Conservation (phyloP, 2,888 invertebrate genomes). For the Dyspetes luteomarginatus region DNA sequence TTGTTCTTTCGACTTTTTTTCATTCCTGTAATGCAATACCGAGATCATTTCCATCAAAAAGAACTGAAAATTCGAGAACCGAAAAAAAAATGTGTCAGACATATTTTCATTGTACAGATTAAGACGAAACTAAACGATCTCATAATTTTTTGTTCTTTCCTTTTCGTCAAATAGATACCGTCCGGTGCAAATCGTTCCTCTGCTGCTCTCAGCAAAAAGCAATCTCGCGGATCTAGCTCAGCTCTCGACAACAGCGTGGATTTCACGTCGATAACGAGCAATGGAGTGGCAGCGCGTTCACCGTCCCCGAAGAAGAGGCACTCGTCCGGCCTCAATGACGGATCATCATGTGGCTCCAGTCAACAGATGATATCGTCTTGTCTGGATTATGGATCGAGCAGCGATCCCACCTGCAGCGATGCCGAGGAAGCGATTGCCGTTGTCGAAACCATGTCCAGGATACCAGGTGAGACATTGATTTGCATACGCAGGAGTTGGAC, state of each 20-base stretch:
- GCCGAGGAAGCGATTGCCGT: slow-evolving; percentile 81
- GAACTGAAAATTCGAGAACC: neutral
- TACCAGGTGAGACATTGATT: slow-evolving; percentile 74
- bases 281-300: slow-evolving; percentile 77
- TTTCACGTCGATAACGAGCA: slow-evolving; percentile 77
- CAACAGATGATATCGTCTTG: slow-evolving; percentile 71
- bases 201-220: slow-evolving; percentile 74
- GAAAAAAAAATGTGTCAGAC: slow-evolving; percentile 10
- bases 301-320: slow-evolving; percentile 78
- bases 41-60: neutral
- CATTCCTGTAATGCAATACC: neutral
- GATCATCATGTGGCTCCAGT: slow-evolving; percentile 72
- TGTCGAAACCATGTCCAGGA: slow-evolving; percentile 77
- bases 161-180: slow-evolving; percentile 61
- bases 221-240: slow-evolving; percentile 41
- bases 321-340: slow-evolving; percentile 75
- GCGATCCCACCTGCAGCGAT: slow-evolving; percentile 80
- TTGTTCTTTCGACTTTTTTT: neutral
- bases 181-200: slow-evolving; percentile 74
- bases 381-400: slow-evolving; percentile 77
- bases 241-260: slow-evolving; percentile 72
- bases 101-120: neutral
- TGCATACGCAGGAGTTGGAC: neutral
- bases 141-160: neutral
- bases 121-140: neutral